These are phyloP conservation scores for Chrysopilus asiliformis DNA, from an alignment of 2,888 invertebrate genomes.

Conservation along the genomic window DNA sequence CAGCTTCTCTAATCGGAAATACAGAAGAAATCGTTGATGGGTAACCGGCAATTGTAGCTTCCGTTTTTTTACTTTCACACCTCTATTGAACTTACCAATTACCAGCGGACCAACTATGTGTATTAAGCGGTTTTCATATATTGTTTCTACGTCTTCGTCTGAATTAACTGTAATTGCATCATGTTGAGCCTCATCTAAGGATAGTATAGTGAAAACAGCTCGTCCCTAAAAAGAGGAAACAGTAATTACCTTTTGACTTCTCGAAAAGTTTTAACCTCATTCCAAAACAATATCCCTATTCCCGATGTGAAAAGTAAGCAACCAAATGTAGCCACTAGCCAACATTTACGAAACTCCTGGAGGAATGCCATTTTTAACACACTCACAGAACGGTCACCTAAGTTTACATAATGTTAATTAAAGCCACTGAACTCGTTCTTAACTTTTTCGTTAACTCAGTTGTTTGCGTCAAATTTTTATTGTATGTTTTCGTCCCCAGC, in stretches of 20 bases:
- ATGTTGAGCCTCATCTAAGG: constrained; percentile 59
- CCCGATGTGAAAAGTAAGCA: constrained; percentile 50
- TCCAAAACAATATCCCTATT: constrained; percentile 63
- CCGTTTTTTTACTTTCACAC: too few species aligned
- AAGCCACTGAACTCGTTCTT: too few species aligned
- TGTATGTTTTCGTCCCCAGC: too few species aligned
- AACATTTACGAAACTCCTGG: constrained; percentile 30
- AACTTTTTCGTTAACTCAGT: too few species aligned
- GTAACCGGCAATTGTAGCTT: too few species aligned
- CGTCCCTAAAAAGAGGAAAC: constrained; percentile 43
- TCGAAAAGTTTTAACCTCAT: constrained; percentile 53
- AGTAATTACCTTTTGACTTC: neutral
- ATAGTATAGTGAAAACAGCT: constrained; percentile 65
- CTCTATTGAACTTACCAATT: too few species aligned
- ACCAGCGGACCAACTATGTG: constrained; percentile 62
- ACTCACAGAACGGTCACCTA: too few species aligned
- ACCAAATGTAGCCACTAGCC: constrained; percentile 60
- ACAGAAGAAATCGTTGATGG: too few species aligned
- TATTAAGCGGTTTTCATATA: constrained; percentile 61
- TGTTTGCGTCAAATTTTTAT: too few species aligned
- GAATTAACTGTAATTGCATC: constrained; percentile 44
- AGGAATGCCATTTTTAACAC: constrained; percentile 8
- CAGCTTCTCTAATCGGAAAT: too few species aligned
- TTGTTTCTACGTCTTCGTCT: constrained; percentile 54
- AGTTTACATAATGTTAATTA: too few species aligned